phyloP scores from a whole-genome alignment of 2,888 invertebrate genomes.

The Cataglyphis albicans region DNA sequence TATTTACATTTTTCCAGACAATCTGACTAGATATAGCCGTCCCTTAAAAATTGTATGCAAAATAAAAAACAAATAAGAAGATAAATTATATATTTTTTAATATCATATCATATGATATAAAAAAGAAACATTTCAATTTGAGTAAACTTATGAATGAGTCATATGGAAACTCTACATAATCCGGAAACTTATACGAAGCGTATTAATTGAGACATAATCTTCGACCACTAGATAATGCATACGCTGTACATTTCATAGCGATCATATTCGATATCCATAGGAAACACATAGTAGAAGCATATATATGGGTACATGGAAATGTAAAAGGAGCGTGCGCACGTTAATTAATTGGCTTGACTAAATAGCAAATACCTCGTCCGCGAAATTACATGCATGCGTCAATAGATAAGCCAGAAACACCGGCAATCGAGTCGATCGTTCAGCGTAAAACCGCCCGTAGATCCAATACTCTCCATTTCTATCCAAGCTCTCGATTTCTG shows the following conservation, averaged over 20 bases:
- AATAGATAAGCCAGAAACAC: slow-evolving; percentile 38
- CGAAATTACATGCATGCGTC: slow-evolving; percentile 62
- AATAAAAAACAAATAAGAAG: background rate
- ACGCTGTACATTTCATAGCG: slow-evolving; percentile 1
- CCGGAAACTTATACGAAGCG: background rate
- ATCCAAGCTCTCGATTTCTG: slow-evolving; percentile 23
- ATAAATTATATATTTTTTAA: background rate
- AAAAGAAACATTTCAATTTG: background rate
- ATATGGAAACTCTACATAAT: background rate
- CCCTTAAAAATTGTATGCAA: background rate
- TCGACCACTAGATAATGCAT: slow-evolving; percentile 9
- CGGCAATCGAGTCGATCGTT: slow-evolving; percentile 69
- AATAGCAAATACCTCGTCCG: slow-evolving; percentile 64
- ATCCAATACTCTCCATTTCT: slow-evolving; percentile 58
- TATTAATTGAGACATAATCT: background rate
- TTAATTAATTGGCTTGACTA: slow-evolving; percentile 78
- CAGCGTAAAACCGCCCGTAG: slow-evolving; percentile 57
- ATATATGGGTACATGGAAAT: background rate
- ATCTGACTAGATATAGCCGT: no score
- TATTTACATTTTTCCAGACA: background rate
- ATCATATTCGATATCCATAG: background rate
- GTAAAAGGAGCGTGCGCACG: slow-evolving; percentile 53
- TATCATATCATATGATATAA: background rate
- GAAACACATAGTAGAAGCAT: background rate
- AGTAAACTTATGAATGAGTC: background rate